A percentile compares a stretch with the other conserved stretches of the same genome.
phyloP scores from a whole-genome alignment of 2,113 vertebrate species.

The Brienomyrus longianalis region DNA sequence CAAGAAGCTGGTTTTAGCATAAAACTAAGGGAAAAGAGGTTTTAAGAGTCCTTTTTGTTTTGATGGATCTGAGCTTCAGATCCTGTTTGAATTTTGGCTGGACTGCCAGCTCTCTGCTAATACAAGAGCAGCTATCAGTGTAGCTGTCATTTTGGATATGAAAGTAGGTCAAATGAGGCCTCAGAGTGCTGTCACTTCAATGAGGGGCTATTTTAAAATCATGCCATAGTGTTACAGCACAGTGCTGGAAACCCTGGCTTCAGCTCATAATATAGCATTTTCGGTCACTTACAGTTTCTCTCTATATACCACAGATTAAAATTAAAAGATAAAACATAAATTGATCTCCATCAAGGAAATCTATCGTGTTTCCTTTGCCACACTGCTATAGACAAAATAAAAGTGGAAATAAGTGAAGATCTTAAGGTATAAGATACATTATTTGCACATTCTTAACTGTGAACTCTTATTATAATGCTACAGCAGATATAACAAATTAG shows the following conservation, averaged over 20 bases:
- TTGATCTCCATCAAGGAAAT: neutral
- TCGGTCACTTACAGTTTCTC: neutral
- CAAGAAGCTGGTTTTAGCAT: conserved; percentile 22
- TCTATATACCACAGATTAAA: neutral
- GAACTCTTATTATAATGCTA: neutral
- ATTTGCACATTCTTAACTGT: neutral
- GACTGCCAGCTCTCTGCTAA: neutral
- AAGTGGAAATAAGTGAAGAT: neutral
- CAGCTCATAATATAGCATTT: neutral
- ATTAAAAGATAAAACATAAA: neutral
- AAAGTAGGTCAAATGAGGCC: conserved; percentile 8
- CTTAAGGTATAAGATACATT: neutral
- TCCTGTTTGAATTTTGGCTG: neutral
- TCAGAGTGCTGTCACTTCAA: neutral
- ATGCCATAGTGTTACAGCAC: neutral
- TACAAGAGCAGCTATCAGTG: neutral
- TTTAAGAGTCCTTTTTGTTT: neutral
- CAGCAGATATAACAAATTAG: neutral
- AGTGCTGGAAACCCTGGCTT: neutral
- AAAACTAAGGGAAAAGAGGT: neutral
- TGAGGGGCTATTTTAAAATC: neutral
- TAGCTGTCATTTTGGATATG: neutral
- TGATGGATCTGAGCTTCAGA: neutral
- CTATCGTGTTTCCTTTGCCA: neutral
- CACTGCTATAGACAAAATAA: neutral